These are phyloP conservation scores for Hipposideros armiger DNA, from an alignment of 2,113 vertebrate species.

Conservation along the genomic window DNA sequence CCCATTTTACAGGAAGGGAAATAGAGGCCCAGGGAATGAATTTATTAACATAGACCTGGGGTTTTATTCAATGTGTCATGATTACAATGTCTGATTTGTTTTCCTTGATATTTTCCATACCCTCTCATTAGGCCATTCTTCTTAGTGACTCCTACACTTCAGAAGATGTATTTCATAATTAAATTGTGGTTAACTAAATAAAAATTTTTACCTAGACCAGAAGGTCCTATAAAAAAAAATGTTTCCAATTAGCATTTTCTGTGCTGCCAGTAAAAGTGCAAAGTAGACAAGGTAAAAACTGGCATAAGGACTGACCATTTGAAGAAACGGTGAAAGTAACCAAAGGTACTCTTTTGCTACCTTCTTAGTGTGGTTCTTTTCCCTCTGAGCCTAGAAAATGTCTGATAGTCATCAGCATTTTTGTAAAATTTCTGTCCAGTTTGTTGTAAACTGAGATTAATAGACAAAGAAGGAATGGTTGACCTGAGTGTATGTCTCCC, in stretches of 20 bases:
- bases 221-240: not conserved
- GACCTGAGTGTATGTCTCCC: not conserved
- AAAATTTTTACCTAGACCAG: not conserved
- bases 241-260: not conserved
- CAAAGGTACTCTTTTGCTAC: not conserved
- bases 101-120: constrained; percentile 11
- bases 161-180: not conserved
- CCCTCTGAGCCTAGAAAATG: not conserved
- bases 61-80: not conserved
- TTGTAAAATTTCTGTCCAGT: not conserved
- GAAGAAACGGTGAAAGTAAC: not conserved
- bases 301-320: not conserved
- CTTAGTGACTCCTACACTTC: not conserved
- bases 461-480: not conserved
- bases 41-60: not conserved
- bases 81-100: not conserved
- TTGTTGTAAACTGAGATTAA: constrained; percentile 4
- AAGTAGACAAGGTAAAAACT: not conserved
- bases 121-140: not conserved
- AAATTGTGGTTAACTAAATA: not conserved
- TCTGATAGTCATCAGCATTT: not conserved
- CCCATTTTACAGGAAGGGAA: not conserved
- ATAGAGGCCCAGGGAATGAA: constrained; percentile 20
- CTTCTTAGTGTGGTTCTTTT: not conserved
- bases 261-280: not conserved